A percentile compares a stretch with the other conserved stretches of the same genome.
These are phyloP conservation scores for Pseudotriccus pelzelni DNA, from an alignment of 2,797 vertebrate genomes.

Conservation along the genomic window DNA sequence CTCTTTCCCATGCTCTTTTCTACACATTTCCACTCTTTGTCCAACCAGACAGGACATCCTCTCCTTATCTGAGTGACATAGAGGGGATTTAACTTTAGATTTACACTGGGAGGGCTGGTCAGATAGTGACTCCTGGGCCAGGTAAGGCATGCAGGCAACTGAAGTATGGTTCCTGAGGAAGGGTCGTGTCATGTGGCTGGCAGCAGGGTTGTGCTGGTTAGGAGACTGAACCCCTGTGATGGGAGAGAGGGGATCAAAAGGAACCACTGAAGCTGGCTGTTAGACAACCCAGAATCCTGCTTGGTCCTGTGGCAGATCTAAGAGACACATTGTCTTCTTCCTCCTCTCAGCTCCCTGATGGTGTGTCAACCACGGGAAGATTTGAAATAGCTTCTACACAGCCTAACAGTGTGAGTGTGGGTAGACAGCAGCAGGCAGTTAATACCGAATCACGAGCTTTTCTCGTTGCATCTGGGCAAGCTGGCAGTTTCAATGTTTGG, in stretches of 20 bases:
- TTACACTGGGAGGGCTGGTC: background rate
- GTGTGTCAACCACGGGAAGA: background rate
- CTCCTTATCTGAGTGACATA: background rate
- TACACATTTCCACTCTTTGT: background rate
- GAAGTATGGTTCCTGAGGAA: background rate
- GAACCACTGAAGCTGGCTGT: background rate
- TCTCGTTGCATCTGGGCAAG: background rate
- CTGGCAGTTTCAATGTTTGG: background rate
- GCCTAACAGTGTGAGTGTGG: background rate
- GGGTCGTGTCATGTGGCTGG: background rate
- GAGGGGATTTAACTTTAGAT: background rate
- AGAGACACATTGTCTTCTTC: background rate
- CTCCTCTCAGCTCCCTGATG: background rate
- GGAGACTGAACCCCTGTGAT: background rate
- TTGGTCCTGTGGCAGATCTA: background rate
- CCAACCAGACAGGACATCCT: background rate
- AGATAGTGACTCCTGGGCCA: background rate
- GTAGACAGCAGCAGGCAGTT: background rate
- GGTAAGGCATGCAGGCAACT: background rate
- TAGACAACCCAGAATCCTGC: background rate
- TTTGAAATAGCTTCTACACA: background rate
- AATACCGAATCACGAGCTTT: background rate
- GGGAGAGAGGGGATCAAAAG: background rate
- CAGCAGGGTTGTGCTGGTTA: background rate
- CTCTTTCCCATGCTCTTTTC: background rate